phyloP scores from a whole-genome alignment of 2,113 vertebrate species.

The Dasypus novemcinctus region DNA sequence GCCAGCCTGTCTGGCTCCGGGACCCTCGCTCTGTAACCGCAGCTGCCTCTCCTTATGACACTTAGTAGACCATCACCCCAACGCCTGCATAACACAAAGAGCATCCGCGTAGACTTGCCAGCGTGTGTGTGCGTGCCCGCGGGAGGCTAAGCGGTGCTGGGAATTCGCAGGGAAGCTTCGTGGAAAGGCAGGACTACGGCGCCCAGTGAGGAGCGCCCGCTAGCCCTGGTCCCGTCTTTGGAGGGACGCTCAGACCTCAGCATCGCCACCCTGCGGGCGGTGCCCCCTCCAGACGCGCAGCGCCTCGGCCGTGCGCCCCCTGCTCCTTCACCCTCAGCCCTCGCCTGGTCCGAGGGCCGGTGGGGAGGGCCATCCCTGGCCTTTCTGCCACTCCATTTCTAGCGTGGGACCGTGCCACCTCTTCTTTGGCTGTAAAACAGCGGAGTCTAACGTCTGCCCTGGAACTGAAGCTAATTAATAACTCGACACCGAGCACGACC shows the following conservation, averaged over 20 bases:
- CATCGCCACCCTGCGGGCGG: rapidly evolving
- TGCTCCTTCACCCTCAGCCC: background rate
- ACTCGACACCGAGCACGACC: background rate
- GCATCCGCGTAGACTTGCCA: background rate
- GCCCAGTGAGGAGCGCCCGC: background rate
- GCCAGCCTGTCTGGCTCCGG: background rate
- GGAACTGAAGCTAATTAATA: background rate
- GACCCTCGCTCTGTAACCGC: background rate
- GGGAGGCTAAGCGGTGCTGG: background rate
- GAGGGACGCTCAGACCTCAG: background rate
- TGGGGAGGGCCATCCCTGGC: background rate
- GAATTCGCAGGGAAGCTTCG: background rate
- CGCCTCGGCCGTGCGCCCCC: rapidly evolving
- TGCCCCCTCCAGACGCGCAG: rapidly evolving
- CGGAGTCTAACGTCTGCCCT: background rate
- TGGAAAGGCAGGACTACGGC: background rate
- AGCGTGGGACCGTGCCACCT: background rate
- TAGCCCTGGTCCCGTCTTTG: background rate
- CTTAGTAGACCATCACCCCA: background rate
- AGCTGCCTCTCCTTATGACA: background rate
- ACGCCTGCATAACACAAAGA: background rate
- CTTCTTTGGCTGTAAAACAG: background rate
- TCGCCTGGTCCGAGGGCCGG: background rate
- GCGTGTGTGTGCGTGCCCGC: rapidly evolving
- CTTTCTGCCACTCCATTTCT: no score